Evolutionary conservation across 2,888 invertebrate genomes (phyloP), one percentile per base, ranked within the genome.

Genomic region (Hymenopus coronatus): DNA sequence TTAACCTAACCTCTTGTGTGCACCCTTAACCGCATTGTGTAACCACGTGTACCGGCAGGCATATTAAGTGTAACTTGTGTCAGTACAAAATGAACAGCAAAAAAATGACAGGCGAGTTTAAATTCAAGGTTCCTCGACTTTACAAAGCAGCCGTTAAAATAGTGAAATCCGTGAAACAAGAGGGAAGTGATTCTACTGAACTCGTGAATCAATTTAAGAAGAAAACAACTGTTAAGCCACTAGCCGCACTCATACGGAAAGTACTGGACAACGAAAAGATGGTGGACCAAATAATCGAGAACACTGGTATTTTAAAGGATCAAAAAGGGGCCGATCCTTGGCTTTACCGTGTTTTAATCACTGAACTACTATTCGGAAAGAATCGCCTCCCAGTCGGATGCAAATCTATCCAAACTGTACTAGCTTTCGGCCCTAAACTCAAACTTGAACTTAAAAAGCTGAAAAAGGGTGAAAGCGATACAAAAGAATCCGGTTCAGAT

Each of bases 281-380:
- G 15, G 0, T 87, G 14, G 87, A 87, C 82, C 30, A 30, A 25
- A n/a, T 87, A 3, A 87, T 87, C n/a, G 8, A 82, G 15, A 87
- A 87, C 6, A 87, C 82, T n/a, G 33, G 82, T 14, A 82, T 87
- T 7, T 15, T 87, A 0, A n/a, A 12, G 1, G 25, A 87, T 8
- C 33, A 40, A 14, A 12, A 28, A 9, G 33, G 15, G 4, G 40
- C 28, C n/a, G n/a, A 82, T 12, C 40, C 82, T 8, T 87, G 87
- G 87, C 27, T 87, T 15, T 87, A 33, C 82, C 28, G 82, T 15
- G 30, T 87, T 15, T 33, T 87, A 33, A 87, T 87, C 81, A n/a
- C 87, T 12, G 87, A 87, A 87, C 87, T 87, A n/a, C 27, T 87
- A n/a, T 27, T 87, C 7, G 87, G 87, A n/a, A 87, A 87, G n/a